A percentile compares a stretch with the other conserved stretches of the same genome.
Conservation (phyloP, 2,113 vertebrate species). For the Heliornis fulica region DNA sequence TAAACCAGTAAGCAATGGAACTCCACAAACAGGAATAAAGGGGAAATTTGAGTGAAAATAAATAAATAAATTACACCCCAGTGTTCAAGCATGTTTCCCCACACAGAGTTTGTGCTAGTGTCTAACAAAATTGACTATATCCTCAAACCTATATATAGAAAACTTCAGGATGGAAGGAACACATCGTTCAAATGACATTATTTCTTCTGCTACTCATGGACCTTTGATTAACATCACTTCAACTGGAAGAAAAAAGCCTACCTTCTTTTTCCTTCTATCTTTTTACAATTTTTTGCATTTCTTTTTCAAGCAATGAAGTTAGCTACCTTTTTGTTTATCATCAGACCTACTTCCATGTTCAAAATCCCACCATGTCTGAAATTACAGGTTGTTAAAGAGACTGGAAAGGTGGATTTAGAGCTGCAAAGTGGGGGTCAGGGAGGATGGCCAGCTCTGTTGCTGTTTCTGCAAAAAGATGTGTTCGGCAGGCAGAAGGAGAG, state of each 20-base stretch:
- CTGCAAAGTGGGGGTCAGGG: neutral
- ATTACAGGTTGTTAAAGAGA: fast-evolving
- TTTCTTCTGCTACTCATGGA: neutral
- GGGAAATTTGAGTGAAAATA: neutral
- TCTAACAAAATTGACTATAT: neutral
- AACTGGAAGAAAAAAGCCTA: neutral
- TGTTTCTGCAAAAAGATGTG: neutral
- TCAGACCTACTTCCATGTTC: neutral
- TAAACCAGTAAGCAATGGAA: neutral
- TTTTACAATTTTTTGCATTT: neutral
- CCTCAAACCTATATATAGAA: neutral
- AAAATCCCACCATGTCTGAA: neutral
- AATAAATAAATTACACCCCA: neutral
- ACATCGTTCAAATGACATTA: neutral
- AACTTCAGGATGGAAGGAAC: neutral
- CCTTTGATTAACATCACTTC: neutral
- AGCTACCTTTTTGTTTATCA: neutral
- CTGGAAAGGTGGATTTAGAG: neutral
- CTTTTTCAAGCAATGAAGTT: neutral
- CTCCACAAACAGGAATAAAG: neutral
- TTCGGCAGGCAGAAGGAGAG: neutral
- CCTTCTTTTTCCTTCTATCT: neutral
- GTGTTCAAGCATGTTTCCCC: neutral
- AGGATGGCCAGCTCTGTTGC: neutral
- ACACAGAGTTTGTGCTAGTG: neutral